These are phyloP conservation scores for Aporophyla nigra DNA, from an alignment of 2,888 invertebrate genomes.

Conservation along the genomic window DNA sequence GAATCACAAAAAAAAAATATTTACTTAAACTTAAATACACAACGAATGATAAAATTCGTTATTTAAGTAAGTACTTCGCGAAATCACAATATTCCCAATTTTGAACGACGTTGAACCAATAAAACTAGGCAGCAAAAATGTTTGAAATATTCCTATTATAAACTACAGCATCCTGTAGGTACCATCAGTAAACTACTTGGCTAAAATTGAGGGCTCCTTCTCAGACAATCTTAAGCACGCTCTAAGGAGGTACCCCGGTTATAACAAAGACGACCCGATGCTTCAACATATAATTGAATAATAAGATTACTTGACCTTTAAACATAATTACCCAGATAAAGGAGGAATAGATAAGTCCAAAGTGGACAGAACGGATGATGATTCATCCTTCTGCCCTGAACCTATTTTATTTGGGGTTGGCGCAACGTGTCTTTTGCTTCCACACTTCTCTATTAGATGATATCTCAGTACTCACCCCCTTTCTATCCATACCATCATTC, in stretches of 20 bases:
- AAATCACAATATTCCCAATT: neutral
- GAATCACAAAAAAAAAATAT: too few relatives aligned
- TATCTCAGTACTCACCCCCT: too few relatives aligned
- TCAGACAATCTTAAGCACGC: conserved; percentile 26
- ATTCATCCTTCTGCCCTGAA: too few relatives aligned
- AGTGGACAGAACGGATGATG: too few relatives aligned
- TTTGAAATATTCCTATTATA: neutral
- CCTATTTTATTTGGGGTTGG: too few relatives aligned
- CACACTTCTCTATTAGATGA: too few relatives aligned
- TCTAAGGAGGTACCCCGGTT: conserved; percentile 9
- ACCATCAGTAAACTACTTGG: conserved; percentile 2
- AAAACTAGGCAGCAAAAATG: too few relatives aligned
- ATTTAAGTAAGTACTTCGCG: neutral
- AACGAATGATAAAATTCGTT: too few relatives aligned
- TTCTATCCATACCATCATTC: too few relatives aligned
- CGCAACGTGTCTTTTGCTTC: too few relatives aligned
- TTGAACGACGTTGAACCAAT: neutral
- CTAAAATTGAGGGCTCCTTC: conserved; percentile 1
- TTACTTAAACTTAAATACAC: too few relatives aligned
- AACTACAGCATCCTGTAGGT: neutral
- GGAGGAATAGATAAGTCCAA: neutral
- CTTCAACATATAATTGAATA: conserved; percentile 44
- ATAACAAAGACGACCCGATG: conserved; percentile 49
- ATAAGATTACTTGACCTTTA: conserved; percentile 34
- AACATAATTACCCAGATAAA: conserved; percentile 9